Base-by-base conservation (phyloP, 2,113 vertebrate species). In the Morone saxatilis region DNA sequence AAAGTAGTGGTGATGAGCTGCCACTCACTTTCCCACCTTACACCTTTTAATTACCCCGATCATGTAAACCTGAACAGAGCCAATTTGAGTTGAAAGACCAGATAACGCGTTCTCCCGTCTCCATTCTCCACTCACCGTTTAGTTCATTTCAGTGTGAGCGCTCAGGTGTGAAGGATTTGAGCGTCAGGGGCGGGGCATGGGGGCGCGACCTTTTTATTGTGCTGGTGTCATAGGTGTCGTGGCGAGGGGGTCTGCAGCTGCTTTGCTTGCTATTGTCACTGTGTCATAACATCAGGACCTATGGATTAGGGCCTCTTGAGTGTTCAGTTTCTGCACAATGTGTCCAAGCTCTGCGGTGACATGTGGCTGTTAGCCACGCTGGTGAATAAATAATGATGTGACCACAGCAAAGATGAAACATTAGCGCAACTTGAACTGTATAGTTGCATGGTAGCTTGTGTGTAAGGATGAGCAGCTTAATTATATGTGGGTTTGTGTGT, bases 111-210 rank as follows among this genome's bases (percentile, higher is more conserved):
- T 59, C 40, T 31, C 47, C 54, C 8, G 6, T 83, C 81, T 83
- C 87, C 62, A n/a, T 72, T 82, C 73, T 73, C 63, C 25, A 13
- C 63, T 78, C 73, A 14, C n/a, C 1, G 13, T 43, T 83, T 25
- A 31, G 14, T 69, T 81, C 51, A 66, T 88, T 90, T 91, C 77
- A 87, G 25, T 7, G 57, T 38, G 71, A 66, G 79, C 76, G 2
- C 71, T 91, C 90, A 91, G 90, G 90, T 92, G 85, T 87, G 75
- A 93, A 88, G 89, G 88, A 81, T 91, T 83, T 56, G 31, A 75
- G 79, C 77, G 19, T 70, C 1, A 38, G 62, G 47, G 71, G 77
- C 10, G 17, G 72, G 78, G 61, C 43, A 11, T 31, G 3, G 45
- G 2, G 31, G 51, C 25, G 38, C 62, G 57, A 9, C 65, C 47